These are phyloP conservation scores for Cephus nigrinus DNA, from an alignment of 2,888 invertebrate species.

Conservation along the genomic window DNA sequence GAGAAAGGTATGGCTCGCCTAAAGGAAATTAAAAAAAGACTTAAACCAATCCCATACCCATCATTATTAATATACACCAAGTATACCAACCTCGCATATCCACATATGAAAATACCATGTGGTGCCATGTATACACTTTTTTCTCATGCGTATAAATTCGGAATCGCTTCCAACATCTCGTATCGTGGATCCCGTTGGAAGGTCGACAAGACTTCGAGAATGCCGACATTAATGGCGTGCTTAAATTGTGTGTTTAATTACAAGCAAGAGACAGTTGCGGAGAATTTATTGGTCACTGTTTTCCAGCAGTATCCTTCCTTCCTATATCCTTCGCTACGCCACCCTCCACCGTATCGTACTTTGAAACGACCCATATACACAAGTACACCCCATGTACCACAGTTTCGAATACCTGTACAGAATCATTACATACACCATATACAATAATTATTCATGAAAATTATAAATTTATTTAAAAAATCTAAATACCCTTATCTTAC, in stretches of 20 bases:
- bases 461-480: not conserved
- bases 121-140: not conserved
- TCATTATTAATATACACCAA: not conserved
- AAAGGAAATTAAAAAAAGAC: not conserved
- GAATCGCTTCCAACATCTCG: not conserved
- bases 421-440: not conserved
- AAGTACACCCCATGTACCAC: not conserved
- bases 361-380: not conserved
- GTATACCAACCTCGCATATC: not conserved
- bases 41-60: not conserved
- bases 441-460: not conserved
- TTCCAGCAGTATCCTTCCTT: constrained; percentile 31
- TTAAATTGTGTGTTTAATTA: constrained; percentile 64
- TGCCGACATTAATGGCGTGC: constrained; percentile 58
- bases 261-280: constrained; percentile 60
- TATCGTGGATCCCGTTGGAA: not conserved
- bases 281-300: constrained; percentile 62
- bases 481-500: too few species aligned
- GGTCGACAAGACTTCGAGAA: constrained; percentile 38
- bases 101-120: not conserved
- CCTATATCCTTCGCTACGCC: not conserved
- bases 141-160: not conserved
- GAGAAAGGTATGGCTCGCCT: not conserved
- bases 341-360: not conserved
- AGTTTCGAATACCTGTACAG: not conserved